Base-by-base conservation (phyloP, 30 jellyfish, hydroid and myxozoan genomes). In the Cassiopea andromeda region DNA sequence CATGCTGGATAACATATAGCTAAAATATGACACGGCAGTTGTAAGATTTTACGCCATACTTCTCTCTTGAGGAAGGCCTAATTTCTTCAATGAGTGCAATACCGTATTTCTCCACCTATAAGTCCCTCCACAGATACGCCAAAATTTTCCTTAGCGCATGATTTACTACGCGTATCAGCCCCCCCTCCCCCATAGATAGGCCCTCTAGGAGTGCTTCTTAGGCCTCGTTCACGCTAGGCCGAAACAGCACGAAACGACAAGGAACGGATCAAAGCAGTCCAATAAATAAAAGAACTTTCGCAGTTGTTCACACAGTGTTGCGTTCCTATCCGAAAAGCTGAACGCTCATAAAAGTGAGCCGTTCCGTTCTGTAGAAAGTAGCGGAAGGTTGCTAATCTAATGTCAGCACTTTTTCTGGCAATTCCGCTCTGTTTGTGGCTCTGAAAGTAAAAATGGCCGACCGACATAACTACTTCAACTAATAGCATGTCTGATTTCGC, bases 1-100 rank as follows among this genome's bases (percentile, higher is more conserved):
- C 97, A 90, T 7, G 64, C 44, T n/a, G 90, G 90, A 38, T 64
- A 46, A 73, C 97, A 90, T 47, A 90, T 75, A 7, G 97, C 97
- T 90, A 27, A 27, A 27, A 27, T 27, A 27, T 27, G 38, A 27
- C 38, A 27, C 38, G 38, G 38, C 38, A 27, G 38, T 27, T 27
- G 38, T 27, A 27, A 27, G 38, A 27, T 27, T 27, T 27, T 27
- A 27, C 38, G 38, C 38, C 38, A 27, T 27, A 27, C 38, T 27
- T 27, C 38, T 27, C 38, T 27, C 38, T 27, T 27, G 38, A 27
- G 38, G 38, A 27, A 27, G 38, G 38, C 38, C 38, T 27, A 27
- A 27, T 27, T 27, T 27, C 38, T 27, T 27, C 38, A 27, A 27
- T 27, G 38, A 27, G 38, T 27, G 0, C 0, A 27, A 27, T 27